Conservation (phyloP, 2,113 vertebrate genomes). For the Zootoca vivipara region DNA sequence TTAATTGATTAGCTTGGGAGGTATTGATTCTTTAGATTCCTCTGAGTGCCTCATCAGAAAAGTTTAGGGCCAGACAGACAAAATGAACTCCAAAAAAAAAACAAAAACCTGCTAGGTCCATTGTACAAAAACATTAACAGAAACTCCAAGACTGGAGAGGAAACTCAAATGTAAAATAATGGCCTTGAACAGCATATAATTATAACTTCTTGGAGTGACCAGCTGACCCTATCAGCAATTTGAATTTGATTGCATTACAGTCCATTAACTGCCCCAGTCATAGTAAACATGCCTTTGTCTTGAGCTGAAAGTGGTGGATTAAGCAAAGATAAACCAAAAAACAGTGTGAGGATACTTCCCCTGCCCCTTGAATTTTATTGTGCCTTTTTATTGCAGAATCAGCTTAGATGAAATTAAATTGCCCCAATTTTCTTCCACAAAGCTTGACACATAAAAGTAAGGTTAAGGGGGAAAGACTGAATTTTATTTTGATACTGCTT, state of each 20-base stretch:
- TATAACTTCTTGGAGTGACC: constrained; percentile 27
- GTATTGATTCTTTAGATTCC: constrained; percentile 55
- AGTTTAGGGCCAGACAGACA: constrained; percentile 31
- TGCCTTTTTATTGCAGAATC: constrained; percentile 28
- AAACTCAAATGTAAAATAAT: neutral
- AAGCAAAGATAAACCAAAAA: neutral
- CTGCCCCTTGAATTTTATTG: neutral
- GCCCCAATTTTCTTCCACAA: neutral
- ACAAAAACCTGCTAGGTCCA: constrained; percentile 35
- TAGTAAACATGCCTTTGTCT: neutral
- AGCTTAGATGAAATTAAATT: neutral
- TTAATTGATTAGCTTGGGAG: constrained; percentile 17
- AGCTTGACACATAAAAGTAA: neutral
- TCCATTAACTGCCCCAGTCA: neutral
- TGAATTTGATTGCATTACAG: constrained; percentile 19
- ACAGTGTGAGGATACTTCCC: neutral
- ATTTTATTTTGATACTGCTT: neutral
- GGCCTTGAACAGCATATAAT: constrained; percentile 26
- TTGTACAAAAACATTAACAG: constrained; percentile 25
- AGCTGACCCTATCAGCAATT: constrained; percentile 17
- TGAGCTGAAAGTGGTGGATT: neutral
- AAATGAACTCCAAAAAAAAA: constrained; percentile 13
- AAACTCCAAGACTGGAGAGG: constrained; percentile 14
- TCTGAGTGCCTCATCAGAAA: constrained; percentile 6
- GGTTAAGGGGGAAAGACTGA: neutral